These are phyloP conservation scores for Cantharis rufa DNA, from an alignment of 2,888 invertebrate species.

Conservation along the genomic window DNA sequence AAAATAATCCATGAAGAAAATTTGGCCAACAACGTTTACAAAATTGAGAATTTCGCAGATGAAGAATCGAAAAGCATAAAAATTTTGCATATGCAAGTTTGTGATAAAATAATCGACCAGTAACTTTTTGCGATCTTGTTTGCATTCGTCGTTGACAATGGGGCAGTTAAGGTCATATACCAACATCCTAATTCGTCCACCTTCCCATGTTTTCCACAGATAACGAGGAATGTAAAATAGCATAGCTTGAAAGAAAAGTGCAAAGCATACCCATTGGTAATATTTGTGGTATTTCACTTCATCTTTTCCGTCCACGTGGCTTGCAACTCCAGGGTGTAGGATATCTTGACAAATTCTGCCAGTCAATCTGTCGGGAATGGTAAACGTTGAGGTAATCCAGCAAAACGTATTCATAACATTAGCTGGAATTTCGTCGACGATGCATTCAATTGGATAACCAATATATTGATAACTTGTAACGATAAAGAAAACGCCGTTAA, in stretches of 20 bases:
- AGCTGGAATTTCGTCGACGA: slow-evolving; percentile 87
- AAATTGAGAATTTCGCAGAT: slow-evolving; percentile 88
- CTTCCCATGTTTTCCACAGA: slow-evolving; percentile 94
- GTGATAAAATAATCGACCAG: slow-evolving; percentile 80
- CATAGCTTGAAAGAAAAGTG: slow-evolving; percentile 87
- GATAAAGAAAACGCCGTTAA: slow-evolving; percentile 89
- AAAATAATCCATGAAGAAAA: slow-evolving; percentile 91
- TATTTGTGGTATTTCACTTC: slow-evolving; percentile 91
- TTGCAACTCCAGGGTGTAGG: slow-evolving; percentile 81
- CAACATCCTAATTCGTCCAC: slow-evolving; percentile 88
- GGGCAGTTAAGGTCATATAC: slow-evolving; percentile 87
- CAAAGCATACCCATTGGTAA: slow-evolving; percentile 96
- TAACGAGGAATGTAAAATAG: slow-evolving; percentile 90
- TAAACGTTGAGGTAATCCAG: slow-evolving; percentile 91
- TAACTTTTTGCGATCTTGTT: slow-evolving; percentile 78
- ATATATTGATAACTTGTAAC: slow-evolving; percentile 95
- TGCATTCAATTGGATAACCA: slow-evolving; percentile 96
- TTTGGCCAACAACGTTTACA: slow-evolving; percentile 86
- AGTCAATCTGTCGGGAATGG: slow-evolving; percentile 79
- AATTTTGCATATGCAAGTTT: slow-evolving; percentile 84
- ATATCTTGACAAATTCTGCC: slow-evolving; percentile 81
- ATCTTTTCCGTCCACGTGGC: slow-evolving; percentile 79
- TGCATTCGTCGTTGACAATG: slow-evolving; percentile 80
- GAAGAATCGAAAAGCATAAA: slow-evolving; percentile 87
- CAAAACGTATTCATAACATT: slow-evolving; percentile 93